These are phyloP conservation scores for Holotrichia oblita DNA, from an alignment of 1,140 invertebrate genomes.

Conservation along the genomic window DNA sequence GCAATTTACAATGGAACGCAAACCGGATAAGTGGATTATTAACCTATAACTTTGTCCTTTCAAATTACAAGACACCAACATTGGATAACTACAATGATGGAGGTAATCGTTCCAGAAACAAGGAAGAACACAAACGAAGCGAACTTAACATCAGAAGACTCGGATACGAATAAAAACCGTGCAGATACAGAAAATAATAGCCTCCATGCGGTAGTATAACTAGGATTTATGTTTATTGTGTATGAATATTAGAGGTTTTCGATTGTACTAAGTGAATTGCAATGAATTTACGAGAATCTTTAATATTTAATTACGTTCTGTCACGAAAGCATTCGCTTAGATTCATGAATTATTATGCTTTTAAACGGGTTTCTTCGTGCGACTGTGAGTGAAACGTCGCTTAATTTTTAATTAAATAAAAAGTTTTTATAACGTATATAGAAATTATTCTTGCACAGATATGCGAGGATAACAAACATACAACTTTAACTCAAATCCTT, in stretches of 20 bases:
- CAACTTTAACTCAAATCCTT: too few relatives aligned
- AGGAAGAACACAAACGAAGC: background rate
- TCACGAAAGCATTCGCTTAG: constrained; percentile 22
- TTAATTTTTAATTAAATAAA: constrained; percentile 1
- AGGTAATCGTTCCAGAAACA: constrained; percentile 1
- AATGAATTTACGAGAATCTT: constrained; percentile 33
- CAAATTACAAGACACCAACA: constrained; percentile 31
- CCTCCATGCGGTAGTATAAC: constrained; percentile 15
- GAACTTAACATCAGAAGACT: background rate
- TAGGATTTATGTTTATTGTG: constrained; percentile 31
- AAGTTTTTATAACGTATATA: background rate
- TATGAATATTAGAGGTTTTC: constrained; percentile 31
- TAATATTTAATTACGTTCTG: constrained; percentile 22
- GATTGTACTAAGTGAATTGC: constrained; percentile 27
- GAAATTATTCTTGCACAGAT: too few relatives aligned
- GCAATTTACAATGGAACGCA: constrained; percentile 11
- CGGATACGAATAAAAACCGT: background rate
- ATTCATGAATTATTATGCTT: constrained; percentile 9
- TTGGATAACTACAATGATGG: background rate
- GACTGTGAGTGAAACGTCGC: background rate
- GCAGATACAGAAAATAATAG: background rate
- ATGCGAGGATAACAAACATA: too few relatives aligned
- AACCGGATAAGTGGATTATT: constrained; percentile 17
- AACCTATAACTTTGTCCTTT: background rate
- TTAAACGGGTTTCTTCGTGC: background rate